Conservation (phyloP, 2,113 vertebrate species). For the Otocyon megalotis region DNA sequence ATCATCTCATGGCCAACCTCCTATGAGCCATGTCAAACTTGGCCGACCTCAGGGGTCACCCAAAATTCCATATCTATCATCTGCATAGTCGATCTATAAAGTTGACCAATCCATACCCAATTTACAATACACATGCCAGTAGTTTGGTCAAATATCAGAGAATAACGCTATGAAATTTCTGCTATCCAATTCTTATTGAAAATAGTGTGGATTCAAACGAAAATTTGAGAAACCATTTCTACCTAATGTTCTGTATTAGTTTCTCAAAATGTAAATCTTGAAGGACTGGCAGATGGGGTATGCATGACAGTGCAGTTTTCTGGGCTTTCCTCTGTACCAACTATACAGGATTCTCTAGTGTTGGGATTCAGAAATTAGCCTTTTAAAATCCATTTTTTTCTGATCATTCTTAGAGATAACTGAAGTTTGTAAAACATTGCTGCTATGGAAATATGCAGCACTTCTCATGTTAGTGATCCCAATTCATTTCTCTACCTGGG, state of each 20-base stretch:
- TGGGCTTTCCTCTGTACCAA: background rate
- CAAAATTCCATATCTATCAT: background rate
- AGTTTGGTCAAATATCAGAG: background rate
- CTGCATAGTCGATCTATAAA: background rate
- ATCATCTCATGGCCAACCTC: background rate
- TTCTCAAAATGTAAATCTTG: background rate
- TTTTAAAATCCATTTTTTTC: background rate
- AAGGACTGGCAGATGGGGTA: background rate
- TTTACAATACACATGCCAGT: background rate
- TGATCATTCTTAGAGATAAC: background rate
- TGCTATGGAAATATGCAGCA: background rate
- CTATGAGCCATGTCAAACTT: background rate
- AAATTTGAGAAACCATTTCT: background rate
- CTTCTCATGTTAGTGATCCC: background rate
- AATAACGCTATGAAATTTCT: background rate
- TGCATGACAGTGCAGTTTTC: background rate
- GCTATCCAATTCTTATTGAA: background rate
- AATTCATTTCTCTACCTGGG: background rate
- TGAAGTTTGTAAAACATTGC: background rate
- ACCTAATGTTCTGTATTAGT: background rate
- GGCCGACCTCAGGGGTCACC: background rate
- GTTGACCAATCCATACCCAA: background rate
- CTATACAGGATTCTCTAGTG: background rate
- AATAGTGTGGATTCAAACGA: background rate
- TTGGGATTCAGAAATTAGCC: background rate